Evolutionary conservation across 2,888 invertebrate species (phyloP).

Genomic region (Anorthoa munda): DNA sequence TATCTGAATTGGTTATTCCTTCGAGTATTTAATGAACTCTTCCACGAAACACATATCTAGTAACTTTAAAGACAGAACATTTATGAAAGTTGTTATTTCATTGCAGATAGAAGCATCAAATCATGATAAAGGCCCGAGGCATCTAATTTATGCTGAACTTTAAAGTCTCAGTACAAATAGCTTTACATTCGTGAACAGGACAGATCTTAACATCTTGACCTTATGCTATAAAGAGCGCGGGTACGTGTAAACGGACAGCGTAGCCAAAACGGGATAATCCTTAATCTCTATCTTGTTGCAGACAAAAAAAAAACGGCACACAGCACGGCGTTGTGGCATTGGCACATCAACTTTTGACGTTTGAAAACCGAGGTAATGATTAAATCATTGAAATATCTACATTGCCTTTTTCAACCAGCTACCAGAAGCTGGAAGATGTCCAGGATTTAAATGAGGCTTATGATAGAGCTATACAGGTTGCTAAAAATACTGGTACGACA

Average conservation of each 20-base stretch:
- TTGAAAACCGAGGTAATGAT: not conserved
- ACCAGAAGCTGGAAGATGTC: too few species aligned
- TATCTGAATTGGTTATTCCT: too few species aligned
- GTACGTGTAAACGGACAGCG: not conserved
- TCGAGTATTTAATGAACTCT: not conserved
- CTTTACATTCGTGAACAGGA: conserved; percentile 1
- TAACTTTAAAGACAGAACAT: not conserved
- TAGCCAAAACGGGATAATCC: too few species aligned
- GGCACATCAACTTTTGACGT: too few species aligned
- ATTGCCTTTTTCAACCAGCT: not conserved
- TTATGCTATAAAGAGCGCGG: not conserved
- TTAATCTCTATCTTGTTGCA: too few species aligned
- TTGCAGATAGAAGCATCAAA: conserved; percentile 7
- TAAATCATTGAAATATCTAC: not conserved
- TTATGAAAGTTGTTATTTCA: not conserved
- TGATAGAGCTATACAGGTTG: too few species aligned
- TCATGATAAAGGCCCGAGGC: conserved; percentile 5
- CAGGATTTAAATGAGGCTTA: too few species aligned
- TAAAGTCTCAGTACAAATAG: conserved; percentile 9
- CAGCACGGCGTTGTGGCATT: too few species aligned
- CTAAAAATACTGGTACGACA: too few species aligned
- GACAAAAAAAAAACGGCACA: too few species aligned
- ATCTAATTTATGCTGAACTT: conserved; percentile 28
- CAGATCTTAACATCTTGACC: not conserved
- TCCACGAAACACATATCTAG: not conserved